A percentile compares a stretch with the other conserved stretches of the same genome.
Conservation (phyloP, 1,140 invertebrate species). For the Drosophila triauraria region DNA sequence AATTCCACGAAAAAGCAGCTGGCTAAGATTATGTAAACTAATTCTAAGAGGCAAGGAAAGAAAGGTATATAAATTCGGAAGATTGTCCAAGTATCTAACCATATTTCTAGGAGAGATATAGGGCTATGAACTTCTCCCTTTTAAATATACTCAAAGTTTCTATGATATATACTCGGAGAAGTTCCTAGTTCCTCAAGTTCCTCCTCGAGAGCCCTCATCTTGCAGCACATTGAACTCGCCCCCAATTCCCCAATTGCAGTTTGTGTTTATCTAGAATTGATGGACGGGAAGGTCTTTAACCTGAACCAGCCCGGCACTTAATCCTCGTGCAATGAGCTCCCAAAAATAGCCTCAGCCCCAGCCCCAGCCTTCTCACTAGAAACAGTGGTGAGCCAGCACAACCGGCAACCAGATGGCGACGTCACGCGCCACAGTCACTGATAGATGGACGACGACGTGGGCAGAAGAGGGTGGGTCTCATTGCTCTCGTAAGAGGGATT, state of each 20-base stretch:
- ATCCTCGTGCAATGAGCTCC: conserved; percentile 45
- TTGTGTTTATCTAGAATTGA: conserved; percentile 28
- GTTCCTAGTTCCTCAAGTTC: not conserved
- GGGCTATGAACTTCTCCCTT: not conserved
- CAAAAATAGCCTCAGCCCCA: conserved; percentile 53
- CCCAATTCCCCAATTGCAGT: conserved; percentile 27
- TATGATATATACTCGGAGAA: not conserved
- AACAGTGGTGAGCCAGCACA: conserved; percentile 1
- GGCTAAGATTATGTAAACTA: conserved; percentile 26
- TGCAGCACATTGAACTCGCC: conserved; percentile 37
- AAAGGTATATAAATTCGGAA: not conserved
- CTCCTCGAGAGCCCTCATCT: not conserved
- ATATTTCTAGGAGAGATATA: too few relatives aligned
- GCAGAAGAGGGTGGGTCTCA: not conserved
- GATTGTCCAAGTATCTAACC: not conserved
- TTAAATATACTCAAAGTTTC: not conserved
- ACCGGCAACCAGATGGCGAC: conserved; percentile 36
- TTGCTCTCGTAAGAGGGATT: not conserved
- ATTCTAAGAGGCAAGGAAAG: too few relatives aligned
- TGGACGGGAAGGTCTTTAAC: conserved; percentile 65
- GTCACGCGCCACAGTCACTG: conserved; percentile 45
- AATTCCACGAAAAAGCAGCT: conserved; percentile 18
- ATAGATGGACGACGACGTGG: conserved; percentile 30
- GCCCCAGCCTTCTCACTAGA: conserved; percentile 9
- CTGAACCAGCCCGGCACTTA: conserved; percentile 49